These are phyloP conservation scores for Callorhinus ursinus DNA, from an alignment of 2,113 vertebrate genomes.

Conservation along the genomic window DNA sequence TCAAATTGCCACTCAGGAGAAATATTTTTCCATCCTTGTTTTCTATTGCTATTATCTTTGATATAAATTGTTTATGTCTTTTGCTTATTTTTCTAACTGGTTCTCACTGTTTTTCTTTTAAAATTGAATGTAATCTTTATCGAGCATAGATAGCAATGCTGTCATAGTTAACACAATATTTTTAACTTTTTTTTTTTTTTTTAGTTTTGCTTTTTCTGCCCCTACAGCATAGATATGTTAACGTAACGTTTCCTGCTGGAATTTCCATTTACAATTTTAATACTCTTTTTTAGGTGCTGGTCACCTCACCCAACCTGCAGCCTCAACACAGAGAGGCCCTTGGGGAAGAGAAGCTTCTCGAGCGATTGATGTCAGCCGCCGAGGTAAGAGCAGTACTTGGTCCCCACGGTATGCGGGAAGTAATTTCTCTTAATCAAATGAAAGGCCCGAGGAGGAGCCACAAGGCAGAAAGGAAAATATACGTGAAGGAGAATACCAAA, in stretches of 20 bases:
- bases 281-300: constrained; percentile 14
- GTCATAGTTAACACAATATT: constrained; percentile 6
- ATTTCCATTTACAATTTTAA: constrained; percentile 57
- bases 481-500: constrained; percentile 15
- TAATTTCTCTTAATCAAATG: constrained; percentile 70
- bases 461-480: constrained; percentile 38
- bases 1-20: neutral
- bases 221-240: neutral
- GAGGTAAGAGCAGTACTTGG: neutral
- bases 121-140: neutral
- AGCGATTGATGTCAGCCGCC: constrained; percentile 33
- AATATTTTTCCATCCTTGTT: neutral
- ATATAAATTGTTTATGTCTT: neutral
- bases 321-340: neutral
- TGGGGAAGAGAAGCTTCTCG: neutral
- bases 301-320: constrained; percentile 35
- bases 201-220: constrained; percentile 2
- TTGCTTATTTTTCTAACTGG: constrained; percentile 34
- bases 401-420: constrained; percentile 1
- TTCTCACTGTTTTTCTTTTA: constrained; percentile 38
- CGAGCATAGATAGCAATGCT: neutral
- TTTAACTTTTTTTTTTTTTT: neutral
- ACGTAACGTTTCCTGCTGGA: neutral
- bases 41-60: neutral
- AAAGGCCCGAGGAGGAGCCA: constrained; percentile 57